Evolutionary conservation across 2,113 vertebrate species (phyloP), one percentile per base, ranked within the genome.

Genomic region (Anarhynchus alexandrinus): DNA sequence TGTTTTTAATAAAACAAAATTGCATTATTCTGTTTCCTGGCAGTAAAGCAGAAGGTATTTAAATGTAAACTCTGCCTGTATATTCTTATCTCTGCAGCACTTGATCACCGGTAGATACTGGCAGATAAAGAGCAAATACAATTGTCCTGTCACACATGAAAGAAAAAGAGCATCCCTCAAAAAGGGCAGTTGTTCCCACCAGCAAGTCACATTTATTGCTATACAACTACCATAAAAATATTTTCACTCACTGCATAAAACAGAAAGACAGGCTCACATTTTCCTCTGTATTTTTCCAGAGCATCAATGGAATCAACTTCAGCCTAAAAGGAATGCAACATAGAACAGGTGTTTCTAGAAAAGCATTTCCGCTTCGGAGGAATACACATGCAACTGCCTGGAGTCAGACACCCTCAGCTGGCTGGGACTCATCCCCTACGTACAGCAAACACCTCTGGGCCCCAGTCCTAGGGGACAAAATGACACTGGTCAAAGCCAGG

Each of bases 191-290:
- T 81, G 11, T 76, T 94, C 76, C 55, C 71, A 74, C 14, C 19
- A 21, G 7, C 59, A 84, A 58, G 29, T 73, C 54, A 27, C 7
- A 8, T 32, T 67, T 38, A 89, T 49, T 49, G 65, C 73, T 76
- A 7, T 45, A 45, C 32, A 67, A 21, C 62, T 61, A 54, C 15
- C 47, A 49, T 38, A 72, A 80, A 38, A 69, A 45, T 26, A 89
- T 19, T 79, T 52, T 73, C 67, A 98, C 99, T 99, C 90, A 99
- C 99, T 82, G 98, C 98, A 85, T 98, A 99, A 92, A 99, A 99
- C 69, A 99, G 98, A 88, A 99, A 99, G 62, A 99, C 98, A 12
- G 99, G 99, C 96, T 99, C 97, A 59, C 99, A 99, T 86, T 97
- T 99, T 36, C 99, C 99, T 91, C 98, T 98, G 96, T 99, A 99